phyloP scores from a whole-genome alignment of 2,797 vertebrate species.

The Manis javanica region DNA sequence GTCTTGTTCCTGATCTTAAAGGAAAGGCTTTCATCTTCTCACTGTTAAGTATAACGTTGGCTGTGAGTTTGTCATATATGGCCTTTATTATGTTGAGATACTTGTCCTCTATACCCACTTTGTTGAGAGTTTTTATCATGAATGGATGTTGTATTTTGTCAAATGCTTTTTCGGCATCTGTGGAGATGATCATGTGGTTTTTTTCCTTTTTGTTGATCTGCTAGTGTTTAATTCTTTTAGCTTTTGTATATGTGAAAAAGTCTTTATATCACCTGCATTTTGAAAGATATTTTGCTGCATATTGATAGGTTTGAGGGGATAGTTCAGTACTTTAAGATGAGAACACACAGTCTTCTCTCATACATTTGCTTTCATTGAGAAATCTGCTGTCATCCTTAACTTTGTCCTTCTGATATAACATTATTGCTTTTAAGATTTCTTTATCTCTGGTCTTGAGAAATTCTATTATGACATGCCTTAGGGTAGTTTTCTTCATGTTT shows the following conservation, averaged over 20 bases:
- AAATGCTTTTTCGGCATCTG: too few relatives aligned
- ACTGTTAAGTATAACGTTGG: too few relatives aligned
- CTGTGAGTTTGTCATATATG: too few relatives aligned
- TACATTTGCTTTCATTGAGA: not conserved
- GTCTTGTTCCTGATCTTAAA: too few relatives aligned
- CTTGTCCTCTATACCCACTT: too few relatives aligned
- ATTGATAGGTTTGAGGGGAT: not conserved
- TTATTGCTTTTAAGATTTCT: not conserved
- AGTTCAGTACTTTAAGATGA: not conserved
- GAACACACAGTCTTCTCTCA: not conserved
- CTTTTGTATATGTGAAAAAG: not conserved
- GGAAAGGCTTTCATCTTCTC: too few relatives aligned
- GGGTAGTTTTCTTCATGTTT: not conserved
- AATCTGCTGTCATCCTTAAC: not conserved
- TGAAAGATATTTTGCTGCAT: not conserved
- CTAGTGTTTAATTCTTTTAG: not conserved
- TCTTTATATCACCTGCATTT: not conserved
- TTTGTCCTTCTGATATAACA: not conserved
- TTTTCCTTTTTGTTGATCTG: not conserved
- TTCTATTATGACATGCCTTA: not conserved
- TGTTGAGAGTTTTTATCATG: too few relatives aligned
- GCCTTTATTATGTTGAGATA: too few relatives aligned
- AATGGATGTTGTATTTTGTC: too few relatives aligned
- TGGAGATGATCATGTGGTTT: not conserved
- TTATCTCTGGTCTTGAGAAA: not conserved